Base-by-base conservation (phyloP, 2,113 vertebrate genomes). In the Scalopus aquaticus region DNA sequence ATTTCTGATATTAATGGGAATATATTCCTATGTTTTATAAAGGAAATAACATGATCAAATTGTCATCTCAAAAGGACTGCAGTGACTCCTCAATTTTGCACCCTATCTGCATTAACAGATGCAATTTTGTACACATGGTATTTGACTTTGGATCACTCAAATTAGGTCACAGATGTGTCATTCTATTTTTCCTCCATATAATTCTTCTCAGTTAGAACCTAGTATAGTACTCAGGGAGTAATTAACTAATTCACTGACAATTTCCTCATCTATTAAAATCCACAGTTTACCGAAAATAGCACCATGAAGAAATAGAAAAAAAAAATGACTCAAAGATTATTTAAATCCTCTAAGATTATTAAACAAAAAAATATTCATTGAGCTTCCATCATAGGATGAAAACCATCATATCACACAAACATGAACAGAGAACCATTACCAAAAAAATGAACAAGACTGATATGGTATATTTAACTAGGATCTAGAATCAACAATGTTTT, bases 111-210 rank as follows among this genome's bases (percentile, higher is more conserved):
- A 60, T 6, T 76, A 11, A 44, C 4, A 13, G 6, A 56, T 77
- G 13, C 19, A 44, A 46, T 58, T 70, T 83, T 49, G 17, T 28
- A 62, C 7, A 13, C 19, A 2, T 4, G 62, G 39, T 39, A 30
- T 93, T 74, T 88, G 54, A 28, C 46, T 83, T 89, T 54, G 44
- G 89, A n/a, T 87, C 30, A 51, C 10, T 77, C 35, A 58, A 90
- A 58, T 39, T 22, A 65, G 13, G 17, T 60, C 35, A 11, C 37
- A 60, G n/a, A 42, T 35, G 22, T 49, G 26, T 37, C 51, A 46
- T 74, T 32, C 37, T 70, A 44, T 49, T n/a, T 88, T 67, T 39
- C 58, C 69, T 81, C 30, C 28, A 74, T 79, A 4, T 62, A 30
- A 64, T 11, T 49, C 42, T 15, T 42, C 17, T 72, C 17, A 69